These are phyloP conservation scores for Lasioglossum calceatum DNA, from an alignment of 2,888 invertebrate species.

Conservation along the genomic window DNA sequence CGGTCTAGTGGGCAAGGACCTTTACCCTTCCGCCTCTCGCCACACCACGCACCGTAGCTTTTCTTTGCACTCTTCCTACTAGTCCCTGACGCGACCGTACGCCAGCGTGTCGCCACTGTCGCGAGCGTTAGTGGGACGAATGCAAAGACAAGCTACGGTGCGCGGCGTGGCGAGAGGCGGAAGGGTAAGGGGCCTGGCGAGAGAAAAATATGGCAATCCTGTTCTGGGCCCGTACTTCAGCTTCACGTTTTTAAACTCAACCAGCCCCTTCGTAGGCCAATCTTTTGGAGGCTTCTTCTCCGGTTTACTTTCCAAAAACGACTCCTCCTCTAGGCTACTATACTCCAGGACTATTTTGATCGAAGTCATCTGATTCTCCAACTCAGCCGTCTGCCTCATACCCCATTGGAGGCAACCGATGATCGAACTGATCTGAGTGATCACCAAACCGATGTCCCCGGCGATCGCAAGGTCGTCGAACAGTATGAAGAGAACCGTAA, in stretches of 20 bases:
- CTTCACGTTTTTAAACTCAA: slow-evolving; percentile 85
- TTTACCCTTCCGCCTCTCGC: too few species aligned
- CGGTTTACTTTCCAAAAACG: slow-evolving; percentile 82
- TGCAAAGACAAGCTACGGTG: too few species aligned
- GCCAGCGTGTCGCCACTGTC: too few species aligned
- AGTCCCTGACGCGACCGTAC: too few species aligned
- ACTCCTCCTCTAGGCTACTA: slow-evolving; percentile 88
- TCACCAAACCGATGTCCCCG: slow-evolving; percentile 85
- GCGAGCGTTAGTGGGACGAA: too few species aligned
- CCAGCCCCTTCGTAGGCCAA: slow-evolving; percentile 86
- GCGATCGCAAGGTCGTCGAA: slow-evolving; percentile 81
- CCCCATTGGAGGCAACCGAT: slow-evolving; percentile 87
- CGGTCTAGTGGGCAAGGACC: too few species aligned
- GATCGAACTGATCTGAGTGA: slow-evolving; percentile 86
- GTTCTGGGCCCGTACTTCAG: slow-evolving; percentile 85
- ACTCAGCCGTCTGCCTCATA: slow-evolving; percentile 89
- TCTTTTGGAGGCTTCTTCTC: slow-evolving; percentile 83
- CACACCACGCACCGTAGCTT: too few species aligned
- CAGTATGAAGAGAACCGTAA: slow-evolving; percentile 87
- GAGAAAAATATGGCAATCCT: too few species aligned
- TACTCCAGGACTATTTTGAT: slow-evolving; percentile 94
- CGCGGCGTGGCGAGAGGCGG: too few species aligned
- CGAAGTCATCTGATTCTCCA: slow-evolving; percentile 87
- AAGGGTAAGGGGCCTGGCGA: too few species aligned
- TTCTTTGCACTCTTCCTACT: too few species aligned